Base-by-base conservation (phyloP, 1,140 invertebrate genomes). In the Leptinotarsa defecta region DNA sequence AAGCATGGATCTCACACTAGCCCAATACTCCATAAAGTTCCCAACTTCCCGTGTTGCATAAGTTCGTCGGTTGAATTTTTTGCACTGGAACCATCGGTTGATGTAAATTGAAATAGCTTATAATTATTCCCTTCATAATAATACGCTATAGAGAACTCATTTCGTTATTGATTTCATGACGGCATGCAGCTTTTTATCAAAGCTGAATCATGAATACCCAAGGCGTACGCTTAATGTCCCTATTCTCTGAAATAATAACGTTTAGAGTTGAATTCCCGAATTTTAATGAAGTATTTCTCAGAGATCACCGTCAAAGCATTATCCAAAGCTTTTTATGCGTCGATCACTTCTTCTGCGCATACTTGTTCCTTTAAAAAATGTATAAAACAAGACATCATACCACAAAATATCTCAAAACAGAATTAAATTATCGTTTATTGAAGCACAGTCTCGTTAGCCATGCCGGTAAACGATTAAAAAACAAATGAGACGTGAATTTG, bases 121-220 rank as follows among this genome's bases (percentile, higher is more conserved):
- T 76, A 75, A 78, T 78, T 76, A 78, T 78, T 78, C 74, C 74
- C 27, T 62, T 69, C 57, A 62, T 78, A 78, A 78, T 78, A 76
- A 78, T 71, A 78, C 77, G 52, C 69, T 67, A 73, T 48, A 71
- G 71, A 76, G 71, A 76, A 73, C 72, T 75, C 73, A 79, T 79
- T 79, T 79, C 74, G 76, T 76, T 80, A 80, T 77, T 78, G 79
- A 80, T 78, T 80, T 80, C 79, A 80, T 80, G 79, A 76, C 74
- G 79, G 79, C 71, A 80, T 80, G 70, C 62, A 13, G 62, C 48
- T 80, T 80, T 79, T 80, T 79, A 79, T 79, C 75, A 76, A 74
- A 74, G 75, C 68, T 68, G 43, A 71, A 71, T 76, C 64, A 69
- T 73, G 70, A 76, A 76, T 70, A 74, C 72, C 52, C 63, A 68